phyloP scores from a whole-genome alignment of 2,888 invertebrate genomes.

The Polia nebulosa region DNA sequence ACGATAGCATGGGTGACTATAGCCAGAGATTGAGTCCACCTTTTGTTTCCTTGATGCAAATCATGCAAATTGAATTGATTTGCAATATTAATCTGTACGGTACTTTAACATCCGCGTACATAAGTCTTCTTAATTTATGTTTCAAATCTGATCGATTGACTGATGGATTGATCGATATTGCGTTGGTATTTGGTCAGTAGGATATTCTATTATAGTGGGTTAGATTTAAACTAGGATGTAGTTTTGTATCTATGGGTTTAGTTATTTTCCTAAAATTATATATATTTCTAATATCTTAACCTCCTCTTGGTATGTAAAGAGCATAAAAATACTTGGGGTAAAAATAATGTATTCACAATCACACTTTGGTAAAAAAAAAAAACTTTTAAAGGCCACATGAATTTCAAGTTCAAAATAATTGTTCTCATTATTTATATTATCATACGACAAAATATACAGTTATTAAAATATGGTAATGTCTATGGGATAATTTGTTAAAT shows the following conservation, averaged over 20 bases:
- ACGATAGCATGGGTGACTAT: not conserved
- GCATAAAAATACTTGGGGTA: not conserved
- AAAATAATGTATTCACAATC: not conserved
- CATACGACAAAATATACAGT: conserved; percentile 35
- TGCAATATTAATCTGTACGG: conserved; percentile 29
- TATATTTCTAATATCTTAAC: too few relatives aligned
- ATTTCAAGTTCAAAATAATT: conserved; percentile 41
- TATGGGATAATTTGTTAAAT: not conserved
- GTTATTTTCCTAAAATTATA: not conserved
- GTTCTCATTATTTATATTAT: conserved; percentile 39
- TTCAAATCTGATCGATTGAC: conserved; percentile 38
- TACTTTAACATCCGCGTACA: conserved; percentile 14
- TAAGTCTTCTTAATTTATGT: conserved; percentile 37
- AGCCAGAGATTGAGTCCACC: not conserved
- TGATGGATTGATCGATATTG: conserved; percentile 1
- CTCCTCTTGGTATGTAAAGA: not conserved
- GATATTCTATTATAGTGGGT: conserved; percentile 15
- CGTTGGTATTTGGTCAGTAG: conserved; percentile 31
- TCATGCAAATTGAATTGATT: conserved; percentile 24
- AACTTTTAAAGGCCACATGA: conserved; percentile 16
- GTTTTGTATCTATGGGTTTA: not conserved
- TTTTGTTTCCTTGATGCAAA: conserved; percentile 25
- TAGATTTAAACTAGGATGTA: conserved; percentile 22
- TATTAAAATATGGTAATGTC: conserved; percentile 9
- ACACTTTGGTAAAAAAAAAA: too few relatives aligned